A percentile compares a stretch with the other conserved stretches of the same genome.
phyloP scores from a whole-genome alignment of 2,888 invertebrate species.

The Nebria salina region DNA sequence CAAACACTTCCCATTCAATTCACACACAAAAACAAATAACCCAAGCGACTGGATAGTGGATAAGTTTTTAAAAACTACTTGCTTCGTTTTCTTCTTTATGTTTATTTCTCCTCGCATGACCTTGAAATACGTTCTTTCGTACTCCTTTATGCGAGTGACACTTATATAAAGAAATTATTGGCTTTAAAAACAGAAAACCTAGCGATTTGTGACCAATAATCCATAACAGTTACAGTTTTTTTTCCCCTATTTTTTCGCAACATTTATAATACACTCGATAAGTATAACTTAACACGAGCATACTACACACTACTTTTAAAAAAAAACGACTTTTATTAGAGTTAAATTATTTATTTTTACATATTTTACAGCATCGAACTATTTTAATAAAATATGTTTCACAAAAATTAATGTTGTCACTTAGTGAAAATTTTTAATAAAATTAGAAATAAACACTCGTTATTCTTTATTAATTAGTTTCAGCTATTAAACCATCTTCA shows the following conservation, averaged over 20 bases:
- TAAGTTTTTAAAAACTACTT: not conserved
- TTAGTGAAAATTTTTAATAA: too few species aligned
- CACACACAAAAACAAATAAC: not conserved
- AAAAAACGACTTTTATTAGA: too few species aligned
- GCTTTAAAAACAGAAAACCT: not conserved
- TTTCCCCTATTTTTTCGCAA: not conserved
- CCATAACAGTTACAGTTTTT: not conserved
- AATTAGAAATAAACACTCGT: too few species aligned
- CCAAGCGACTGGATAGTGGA: not conserved
- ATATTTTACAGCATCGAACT: too few species aligned
- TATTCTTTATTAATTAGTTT: too few species aligned
- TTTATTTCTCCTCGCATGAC: not conserved
- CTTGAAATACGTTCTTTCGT: not conserved
- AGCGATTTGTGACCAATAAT: not conserved
- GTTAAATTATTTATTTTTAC: too few species aligned
- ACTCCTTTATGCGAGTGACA: not conserved
- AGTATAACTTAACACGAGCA: too few species aligned
- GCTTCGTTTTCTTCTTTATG: not conserved
- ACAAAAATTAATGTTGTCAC: too few species aligned
- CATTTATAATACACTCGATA: not conserved
- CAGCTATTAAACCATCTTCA: too few species aligned
- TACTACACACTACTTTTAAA: too few species aligned
- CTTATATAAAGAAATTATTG: not conserved
- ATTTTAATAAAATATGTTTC: too few species aligned
- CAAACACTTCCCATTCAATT: not conserved